Conservation (phyloP, 2,797 vertebrate genomes). For the Sardinella longiceps region DNA sequence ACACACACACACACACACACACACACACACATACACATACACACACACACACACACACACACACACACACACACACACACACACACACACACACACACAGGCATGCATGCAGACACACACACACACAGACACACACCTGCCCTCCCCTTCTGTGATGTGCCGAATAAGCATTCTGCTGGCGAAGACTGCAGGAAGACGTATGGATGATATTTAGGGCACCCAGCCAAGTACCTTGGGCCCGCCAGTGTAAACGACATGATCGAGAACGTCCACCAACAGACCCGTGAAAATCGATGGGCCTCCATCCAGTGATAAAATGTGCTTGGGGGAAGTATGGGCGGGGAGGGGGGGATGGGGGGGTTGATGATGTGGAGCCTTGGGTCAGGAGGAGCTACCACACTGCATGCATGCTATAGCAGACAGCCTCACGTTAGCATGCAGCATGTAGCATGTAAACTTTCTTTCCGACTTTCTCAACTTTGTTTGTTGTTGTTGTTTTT, state of each 20-base stretch:
- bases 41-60: background rate
- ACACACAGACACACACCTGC: background rate
- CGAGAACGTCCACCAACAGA: slow-evolving; percentile 6
- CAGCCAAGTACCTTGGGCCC: slow-evolving; percentile 7
- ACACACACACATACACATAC: background rate
- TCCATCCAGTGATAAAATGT: background rate
- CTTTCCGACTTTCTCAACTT: background rate
- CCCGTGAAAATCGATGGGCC: slow-evolving; percentile 6
- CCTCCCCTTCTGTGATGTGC: background rate
- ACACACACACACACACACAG: background rate
- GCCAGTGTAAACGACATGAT: slow-evolving; percentile 22
- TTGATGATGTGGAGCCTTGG: background rate
- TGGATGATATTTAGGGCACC: background rate
- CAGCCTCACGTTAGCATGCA: background rate
- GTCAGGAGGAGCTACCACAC: background rate
- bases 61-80: background rate
- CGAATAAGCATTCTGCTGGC: slow-evolving; percentile 13
- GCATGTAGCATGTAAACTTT: background rate
- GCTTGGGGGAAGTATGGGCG: background rate
- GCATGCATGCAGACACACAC: background rate
- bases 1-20: background rate
- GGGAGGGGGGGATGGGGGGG: background rate
- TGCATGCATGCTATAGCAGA: background rate
- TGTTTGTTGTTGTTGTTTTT: too few relatives aligned
- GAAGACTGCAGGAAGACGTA: background rate